A percentile compares a stretch with the other conserved stretches of the same genome.
Evolutionary conservation across 2,888 invertebrate species (phyloP).

Genomic region (Agonopterix alstromeriana): DNA sequence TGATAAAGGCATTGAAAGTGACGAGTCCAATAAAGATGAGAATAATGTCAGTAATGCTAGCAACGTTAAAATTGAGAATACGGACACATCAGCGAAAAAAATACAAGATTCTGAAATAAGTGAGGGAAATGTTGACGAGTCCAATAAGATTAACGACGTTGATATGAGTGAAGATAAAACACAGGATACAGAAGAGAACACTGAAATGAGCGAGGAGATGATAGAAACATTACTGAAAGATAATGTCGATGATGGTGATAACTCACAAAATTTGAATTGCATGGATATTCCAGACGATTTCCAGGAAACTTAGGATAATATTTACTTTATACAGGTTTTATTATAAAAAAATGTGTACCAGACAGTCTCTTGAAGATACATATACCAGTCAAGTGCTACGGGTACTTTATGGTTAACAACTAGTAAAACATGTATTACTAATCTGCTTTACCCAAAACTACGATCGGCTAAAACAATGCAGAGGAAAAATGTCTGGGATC

Average conservation of each 20-base stretch:
- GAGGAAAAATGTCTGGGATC: too few species aligned
- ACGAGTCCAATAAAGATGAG: not conserved
- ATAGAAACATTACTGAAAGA: slow-evolving; percentile 51
- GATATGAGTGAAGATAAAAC: slow-evolving; percentile 17
- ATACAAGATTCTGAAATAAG: slow-evolving; percentile 24
- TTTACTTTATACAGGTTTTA: too few species aligned
- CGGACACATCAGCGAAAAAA: not conserved
- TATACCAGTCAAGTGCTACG: too few species aligned
- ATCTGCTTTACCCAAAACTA: too few species aligned
- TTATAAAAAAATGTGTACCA: too few species aligned
- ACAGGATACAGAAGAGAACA: slow-evolving; percentile 20
- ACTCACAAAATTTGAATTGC: slow-evolving; percentile 15
- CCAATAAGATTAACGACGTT: slow-evolving; percentile 41
- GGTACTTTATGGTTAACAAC: too few species aligned
- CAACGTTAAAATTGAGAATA: not conserved
- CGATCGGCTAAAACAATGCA: too few species aligned
- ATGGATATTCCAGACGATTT: slow-evolving; percentile 12
- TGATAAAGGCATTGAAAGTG: too few species aligned
- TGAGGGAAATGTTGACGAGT: slow-evolving; percentile 51
- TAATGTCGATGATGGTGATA: slow-evolving; percentile 25
- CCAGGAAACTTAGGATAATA: slow-evolving; percentile 7
- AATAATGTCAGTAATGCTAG: slow-evolving; percentile 1
- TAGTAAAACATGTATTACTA: too few species aligned
- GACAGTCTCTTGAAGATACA: too few species aligned
- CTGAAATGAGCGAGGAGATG: slow-evolving; percentile 54